Evolutionary conservation across 2,888 invertebrate species (phyloP), one percentile per base, ranked within the genome.

Genomic region (Epistrophe eligans): DNA sequence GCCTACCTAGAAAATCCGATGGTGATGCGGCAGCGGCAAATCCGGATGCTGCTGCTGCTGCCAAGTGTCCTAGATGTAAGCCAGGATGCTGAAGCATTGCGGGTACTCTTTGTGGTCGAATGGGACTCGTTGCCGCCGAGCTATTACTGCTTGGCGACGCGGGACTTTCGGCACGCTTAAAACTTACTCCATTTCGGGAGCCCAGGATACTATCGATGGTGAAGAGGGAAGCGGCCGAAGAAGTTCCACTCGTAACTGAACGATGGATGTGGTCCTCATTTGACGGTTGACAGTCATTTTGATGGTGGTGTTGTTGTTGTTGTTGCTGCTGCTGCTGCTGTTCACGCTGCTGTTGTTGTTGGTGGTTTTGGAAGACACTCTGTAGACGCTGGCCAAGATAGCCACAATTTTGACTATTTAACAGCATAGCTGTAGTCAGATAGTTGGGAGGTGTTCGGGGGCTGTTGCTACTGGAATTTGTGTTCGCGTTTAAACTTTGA

Each of bases 161-260:
- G 17, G 92, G 92, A 10, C 93, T 91, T 81, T 93, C 89, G 32
- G 91, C 90, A n/a, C 92, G 91, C 80, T 92, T 91, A 5, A 88
- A 83, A 32, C 64, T 89, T 50, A 80, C 88, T 57, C 79, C 89
- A 62, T 77, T 85, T 94, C 92, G 89, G 72, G 97, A 96, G 64
- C 97, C 97, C 92, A 97, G 93, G 90, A 97, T 97, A 93, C 97
- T 97, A 93, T 97, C 97, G 91, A 97, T 97, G 90, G 97, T 97
- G 92, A 97, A 97, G 87, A 97, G 94, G 7, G 95, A 95, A 28
- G 95, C 93, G 0, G 94, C 93, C 90, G 95, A 93, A 2, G 92
- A 91, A 0, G 90, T 90, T 5, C 91, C 91, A 90, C 95, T 93
- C 9, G 91, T 90, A 11, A 90, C 89, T 13, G 85, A 79, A 32